phyloP scores from a whole-genome alignment of 2,797 vertebrate genomes.

The Rhinophrynus dorsalis region DNA sequence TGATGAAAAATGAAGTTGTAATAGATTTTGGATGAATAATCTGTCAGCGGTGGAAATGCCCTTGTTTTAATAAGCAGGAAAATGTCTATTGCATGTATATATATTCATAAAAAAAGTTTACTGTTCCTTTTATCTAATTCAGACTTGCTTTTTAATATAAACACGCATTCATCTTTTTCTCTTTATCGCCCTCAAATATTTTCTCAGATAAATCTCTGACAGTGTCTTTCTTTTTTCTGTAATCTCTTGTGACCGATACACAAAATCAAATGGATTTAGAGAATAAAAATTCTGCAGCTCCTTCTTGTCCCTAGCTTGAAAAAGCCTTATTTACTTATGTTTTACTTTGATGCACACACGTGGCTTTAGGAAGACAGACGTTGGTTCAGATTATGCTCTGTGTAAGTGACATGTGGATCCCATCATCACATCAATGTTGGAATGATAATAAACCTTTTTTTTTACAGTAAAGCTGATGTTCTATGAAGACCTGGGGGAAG shows the following conservation, averaged over 20 bases:
- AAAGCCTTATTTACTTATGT: slow-evolving; percentile 35
- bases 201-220: background rate
- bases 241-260: slow-evolving; percentile 27
- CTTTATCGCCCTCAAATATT: slow-evolving; percentile 1
- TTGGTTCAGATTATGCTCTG: slow-evolving; percentile 18
- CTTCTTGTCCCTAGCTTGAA: slow-evolving; percentile 29
- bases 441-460: slow-evolving; percentile 7
- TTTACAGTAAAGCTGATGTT: background rate
- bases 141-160: slow-evolving; percentile 1
- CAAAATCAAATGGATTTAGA: slow-evolving; percentile 40
- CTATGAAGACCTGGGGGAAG: too few relatives aligned
- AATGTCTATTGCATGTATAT: too few relatives aligned
- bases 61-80: too few relatives aligned
- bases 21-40: too few relatives aligned
- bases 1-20: too few relatives aligned
- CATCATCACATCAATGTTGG: background rate
- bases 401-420: background rate
- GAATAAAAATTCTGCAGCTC: slow-evolving; percentile 34
- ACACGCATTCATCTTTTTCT: background rate
- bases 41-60: too few relatives aligned
- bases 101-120: too few relatives aligned
- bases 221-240: slow-evolving; percentile 14
- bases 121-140: too few relatives aligned
- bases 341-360: slow-evolving; percentile 36
- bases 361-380: slow-evolving; percentile 28